Conservation (phyloP, 2,888 invertebrate species). For the Euplexia lucipara region DNA sequence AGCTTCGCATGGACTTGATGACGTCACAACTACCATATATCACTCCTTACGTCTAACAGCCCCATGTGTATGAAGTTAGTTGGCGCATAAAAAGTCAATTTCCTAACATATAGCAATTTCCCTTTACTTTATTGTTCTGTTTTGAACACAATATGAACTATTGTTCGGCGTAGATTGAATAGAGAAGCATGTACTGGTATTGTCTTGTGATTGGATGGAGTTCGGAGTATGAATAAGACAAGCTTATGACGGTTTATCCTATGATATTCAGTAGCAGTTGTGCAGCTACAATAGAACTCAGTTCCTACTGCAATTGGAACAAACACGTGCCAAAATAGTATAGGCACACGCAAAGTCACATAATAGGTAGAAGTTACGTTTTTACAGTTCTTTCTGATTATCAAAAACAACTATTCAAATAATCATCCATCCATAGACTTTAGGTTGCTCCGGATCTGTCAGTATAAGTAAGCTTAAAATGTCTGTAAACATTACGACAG, state of each 20-base stretch:
- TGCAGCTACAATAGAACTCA: too few species aligned
- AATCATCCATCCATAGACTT: too few species aligned
- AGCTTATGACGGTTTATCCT: background rate
- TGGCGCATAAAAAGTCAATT: slow-evolving; percentile 38
- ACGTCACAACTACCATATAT: slow-evolving; percentile 24
- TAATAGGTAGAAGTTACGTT: too few species aligned
- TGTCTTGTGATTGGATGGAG: slow-evolving; percentile 43
- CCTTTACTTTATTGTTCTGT: slow-evolving; percentile 52
- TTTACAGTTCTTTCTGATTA: too few species aligned
- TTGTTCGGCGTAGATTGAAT: slow-evolving; percentile 53
- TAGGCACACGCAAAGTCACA: too few species aligned
- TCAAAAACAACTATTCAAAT: too few species aligned
- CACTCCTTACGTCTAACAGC: background rate
- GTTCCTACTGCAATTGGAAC: too few species aligned
- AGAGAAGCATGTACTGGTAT: slow-evolving; percentile 39
- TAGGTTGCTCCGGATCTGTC: too few species aligned
- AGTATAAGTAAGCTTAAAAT: too few species aligned
- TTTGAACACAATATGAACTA: slow-evolving; percentile 53
- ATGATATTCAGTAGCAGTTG: background rate
- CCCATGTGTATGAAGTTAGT: slow-evolving; percentile 39
- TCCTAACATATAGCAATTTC: slow-evolving; percentile 43
- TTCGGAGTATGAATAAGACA: slow-evolving; percentile 29
- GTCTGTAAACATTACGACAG: too few species aligned
- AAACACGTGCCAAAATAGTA: too few species aligned
- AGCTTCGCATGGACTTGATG: slow-evolving; percentile 2